phyloP scores from a whole-genome alignment of 2,113 vertebrate genomes.

The Sula dactylatra region DNA sequence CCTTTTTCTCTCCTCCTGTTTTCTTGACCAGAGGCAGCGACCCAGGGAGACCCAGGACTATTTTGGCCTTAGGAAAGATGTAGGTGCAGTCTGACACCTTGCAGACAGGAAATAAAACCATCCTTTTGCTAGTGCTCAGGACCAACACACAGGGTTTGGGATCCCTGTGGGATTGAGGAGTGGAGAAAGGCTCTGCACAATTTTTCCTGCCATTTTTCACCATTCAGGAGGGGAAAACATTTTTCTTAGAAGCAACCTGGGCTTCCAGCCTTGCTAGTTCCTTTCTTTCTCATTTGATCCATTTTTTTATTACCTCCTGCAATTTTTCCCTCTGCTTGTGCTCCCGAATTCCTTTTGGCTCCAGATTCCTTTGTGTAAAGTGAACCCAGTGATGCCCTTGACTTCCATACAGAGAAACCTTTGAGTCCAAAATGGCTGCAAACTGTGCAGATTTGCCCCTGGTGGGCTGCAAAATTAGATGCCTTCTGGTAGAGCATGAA shows the following conservation, averaged over 20 bases:
- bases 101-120: background rate
- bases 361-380: background rate
- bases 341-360: background rate
- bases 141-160: background rate
- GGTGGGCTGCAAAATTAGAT: background rate
- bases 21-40: background rate
- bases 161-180: background rate
- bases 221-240: background rate
- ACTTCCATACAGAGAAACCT: background rate
- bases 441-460: background rate
- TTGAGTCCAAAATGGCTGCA: background rate
- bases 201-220: background rate
- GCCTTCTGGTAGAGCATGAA: background rate
- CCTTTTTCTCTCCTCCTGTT: background rate
- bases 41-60: background rate
- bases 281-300: background rate
- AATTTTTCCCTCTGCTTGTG: background rate
- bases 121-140: background rate
- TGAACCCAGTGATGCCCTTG: background rate
- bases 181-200: background rate
- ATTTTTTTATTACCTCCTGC: background rate
- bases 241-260: background rate
- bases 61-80: background rate
- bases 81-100: background rate
- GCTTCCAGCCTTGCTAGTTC: background rate